Conservation (phyloP, 2,797 vertebrate genomes). For the Oreochromis grahami region DNA sequence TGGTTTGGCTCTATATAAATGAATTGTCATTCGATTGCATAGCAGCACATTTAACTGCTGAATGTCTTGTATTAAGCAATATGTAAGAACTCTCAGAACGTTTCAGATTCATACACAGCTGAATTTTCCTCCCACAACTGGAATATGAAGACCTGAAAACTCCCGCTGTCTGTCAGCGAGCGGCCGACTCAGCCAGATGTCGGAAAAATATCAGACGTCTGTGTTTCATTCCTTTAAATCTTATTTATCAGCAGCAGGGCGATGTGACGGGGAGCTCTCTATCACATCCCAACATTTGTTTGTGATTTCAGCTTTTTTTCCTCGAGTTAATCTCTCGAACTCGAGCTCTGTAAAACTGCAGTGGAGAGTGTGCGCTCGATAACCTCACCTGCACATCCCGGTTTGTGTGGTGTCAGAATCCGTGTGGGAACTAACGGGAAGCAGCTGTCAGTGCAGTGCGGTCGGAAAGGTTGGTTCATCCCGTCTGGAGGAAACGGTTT, state of each 20-base stretch:
- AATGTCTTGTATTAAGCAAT: background rate
- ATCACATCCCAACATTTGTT: background rate
- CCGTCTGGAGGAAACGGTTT: background rate
- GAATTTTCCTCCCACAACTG: background rate
- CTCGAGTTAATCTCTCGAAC: background rate
- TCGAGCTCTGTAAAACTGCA: background rate
- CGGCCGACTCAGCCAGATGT: background rate
- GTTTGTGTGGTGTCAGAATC: background rate
- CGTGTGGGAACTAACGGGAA: background rate
- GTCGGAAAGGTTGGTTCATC: background rate
- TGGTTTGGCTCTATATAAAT: background rate
- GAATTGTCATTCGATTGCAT: background rate
- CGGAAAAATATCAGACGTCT: background rate
- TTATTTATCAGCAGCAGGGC: background rate
- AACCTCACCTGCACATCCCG: background rate
- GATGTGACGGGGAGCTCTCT: background rate
- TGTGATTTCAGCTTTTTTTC: background rate
- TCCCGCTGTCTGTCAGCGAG: background rate
- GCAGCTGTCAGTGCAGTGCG: background rate
- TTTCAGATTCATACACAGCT: background rate
- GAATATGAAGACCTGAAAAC: background rate
- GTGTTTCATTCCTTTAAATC: background rate
- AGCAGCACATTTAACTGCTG: background rate
- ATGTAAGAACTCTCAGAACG: background rate
- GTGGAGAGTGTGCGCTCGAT: background rate